phyloP scores from a whole-genome alignment of 2,797 vertebrate genomes.

The Chanos chanos region DNA sequence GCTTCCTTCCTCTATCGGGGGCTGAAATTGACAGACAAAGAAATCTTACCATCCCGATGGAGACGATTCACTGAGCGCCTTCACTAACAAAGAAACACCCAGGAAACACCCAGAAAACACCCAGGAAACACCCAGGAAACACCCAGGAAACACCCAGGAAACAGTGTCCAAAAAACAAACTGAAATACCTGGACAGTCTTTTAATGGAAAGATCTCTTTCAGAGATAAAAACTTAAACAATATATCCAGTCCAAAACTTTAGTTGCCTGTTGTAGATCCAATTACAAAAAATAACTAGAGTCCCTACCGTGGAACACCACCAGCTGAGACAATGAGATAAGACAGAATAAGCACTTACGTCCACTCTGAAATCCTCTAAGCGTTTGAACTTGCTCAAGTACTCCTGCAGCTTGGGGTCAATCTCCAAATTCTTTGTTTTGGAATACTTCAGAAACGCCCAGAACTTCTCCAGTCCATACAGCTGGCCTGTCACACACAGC shows the following conservation, averaged over 20 bases:
- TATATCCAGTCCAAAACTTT: too few species aligned
- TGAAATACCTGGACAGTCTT: too few species aligned
- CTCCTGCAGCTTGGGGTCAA: conserved; percentile 90
- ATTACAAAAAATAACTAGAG: too few species aligned
- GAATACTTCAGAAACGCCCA: conserved; percentile 99
- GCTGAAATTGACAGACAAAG: conserved; percentile 67
- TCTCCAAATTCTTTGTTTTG: conserved; percentile 94
- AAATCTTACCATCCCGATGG: neutral
- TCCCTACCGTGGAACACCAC: too few species aligned
- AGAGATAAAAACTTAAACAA: too few species aligned
- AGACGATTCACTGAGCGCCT: neutral
- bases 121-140: too few species aligned
- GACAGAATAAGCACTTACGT: conserved; percentile 77
- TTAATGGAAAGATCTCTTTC: too few species aligned
- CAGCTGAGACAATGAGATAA: too few species aligned
- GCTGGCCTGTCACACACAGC: conserved; percentile 75
- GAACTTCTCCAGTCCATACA: conserved; percentile 98
- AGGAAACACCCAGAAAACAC: neutral
- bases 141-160: too few species aligned
- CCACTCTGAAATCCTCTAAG: conserved; percentile 96
- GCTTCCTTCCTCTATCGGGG: conserved; percentile 92
- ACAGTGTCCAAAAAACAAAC: too few species aligned
- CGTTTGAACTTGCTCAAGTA: conserved; percentile 92
- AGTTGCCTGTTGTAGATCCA: too few species aligned
- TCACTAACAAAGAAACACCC: neutral